Percentiles rank a stretch among this genome's conserved stretches.
These are phyloP conservation scores for Propithecus coquereli DNA, from an alignment of 2,113 vertebrate species.

Conservation along the genomic window DNA sequence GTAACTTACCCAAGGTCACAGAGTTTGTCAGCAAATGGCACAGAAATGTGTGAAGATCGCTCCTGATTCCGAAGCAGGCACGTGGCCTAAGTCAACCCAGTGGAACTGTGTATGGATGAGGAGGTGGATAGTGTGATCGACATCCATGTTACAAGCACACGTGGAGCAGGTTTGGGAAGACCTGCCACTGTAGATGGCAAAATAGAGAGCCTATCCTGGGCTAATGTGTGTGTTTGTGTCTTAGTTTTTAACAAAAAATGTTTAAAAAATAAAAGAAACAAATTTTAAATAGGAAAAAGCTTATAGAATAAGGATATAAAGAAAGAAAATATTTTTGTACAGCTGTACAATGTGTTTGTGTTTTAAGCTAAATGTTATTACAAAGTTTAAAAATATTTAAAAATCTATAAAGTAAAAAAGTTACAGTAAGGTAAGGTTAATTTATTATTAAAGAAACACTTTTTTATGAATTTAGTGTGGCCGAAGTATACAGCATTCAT, in stretches of 20 bases:
- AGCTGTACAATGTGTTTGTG: neutral
- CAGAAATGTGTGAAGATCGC: neutral
- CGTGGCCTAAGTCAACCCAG: neutral
- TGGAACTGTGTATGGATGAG: neutral
- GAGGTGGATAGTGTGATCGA: accelerated
- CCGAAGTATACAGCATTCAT: neutral
- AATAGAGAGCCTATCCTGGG: neutral
- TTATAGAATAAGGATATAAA: neutral
- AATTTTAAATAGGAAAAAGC: neutral
- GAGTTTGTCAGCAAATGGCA: neutral
- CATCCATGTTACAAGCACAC: neutral
- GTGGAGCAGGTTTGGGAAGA: neutral
- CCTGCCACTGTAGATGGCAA: neutral
- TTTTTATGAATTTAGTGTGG: neutral
- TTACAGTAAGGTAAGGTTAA: neutral
- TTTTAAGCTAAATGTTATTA: neutral
- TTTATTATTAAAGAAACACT: neutral
- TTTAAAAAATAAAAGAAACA: neutral
- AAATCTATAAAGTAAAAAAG: neutral
- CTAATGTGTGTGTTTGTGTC: neutral
- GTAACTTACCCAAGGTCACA: neutral
- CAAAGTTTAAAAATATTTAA: neutral
- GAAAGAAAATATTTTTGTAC: neutral
- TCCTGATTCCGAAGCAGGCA: neutral
- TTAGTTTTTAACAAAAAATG: neutral